phyloP scores from a whole-genome alignment of 2,113 vertebrate species.

The Microcebus lehilahytsara region DNA sequence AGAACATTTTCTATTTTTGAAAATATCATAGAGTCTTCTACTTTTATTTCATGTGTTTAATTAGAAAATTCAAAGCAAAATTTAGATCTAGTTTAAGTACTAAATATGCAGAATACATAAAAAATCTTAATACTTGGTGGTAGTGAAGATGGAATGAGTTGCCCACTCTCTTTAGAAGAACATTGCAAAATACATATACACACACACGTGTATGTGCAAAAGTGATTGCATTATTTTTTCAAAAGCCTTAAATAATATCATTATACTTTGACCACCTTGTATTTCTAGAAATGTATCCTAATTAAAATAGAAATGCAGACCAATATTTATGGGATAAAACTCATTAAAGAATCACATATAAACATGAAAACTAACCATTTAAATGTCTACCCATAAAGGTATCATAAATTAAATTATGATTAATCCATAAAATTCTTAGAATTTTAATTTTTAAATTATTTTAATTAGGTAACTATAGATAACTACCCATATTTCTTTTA shows the following conservation, averaged over 20 bases:
- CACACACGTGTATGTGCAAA: neutral
- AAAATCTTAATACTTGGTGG: neutral
- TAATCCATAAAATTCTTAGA: neutral
- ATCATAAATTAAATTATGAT: neutral
- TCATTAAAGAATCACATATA: neutral
- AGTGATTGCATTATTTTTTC: neutral
- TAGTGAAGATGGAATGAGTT: neutral
- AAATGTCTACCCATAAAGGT: neutral
- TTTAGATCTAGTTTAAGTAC: neutral
- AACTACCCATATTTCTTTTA: neutral
- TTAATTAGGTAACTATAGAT: neutral
- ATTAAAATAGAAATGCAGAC: neutral
- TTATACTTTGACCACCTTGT: neutral
- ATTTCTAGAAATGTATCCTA: neutral
- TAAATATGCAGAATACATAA: neutral
- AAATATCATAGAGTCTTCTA: neutral
- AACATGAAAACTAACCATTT: neutral
- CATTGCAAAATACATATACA: neutral
- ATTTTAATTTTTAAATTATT: neutral
- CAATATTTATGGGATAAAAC: neutral
- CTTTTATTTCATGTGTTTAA: neutral
- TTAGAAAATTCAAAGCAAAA: neutral
- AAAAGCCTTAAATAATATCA: neutral
- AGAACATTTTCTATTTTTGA: neutral
- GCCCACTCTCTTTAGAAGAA: neutral